Base-by-base conservation (phyloP, 2,797 vertebrate species). In the Rhinoraja longicauda region DNA sequence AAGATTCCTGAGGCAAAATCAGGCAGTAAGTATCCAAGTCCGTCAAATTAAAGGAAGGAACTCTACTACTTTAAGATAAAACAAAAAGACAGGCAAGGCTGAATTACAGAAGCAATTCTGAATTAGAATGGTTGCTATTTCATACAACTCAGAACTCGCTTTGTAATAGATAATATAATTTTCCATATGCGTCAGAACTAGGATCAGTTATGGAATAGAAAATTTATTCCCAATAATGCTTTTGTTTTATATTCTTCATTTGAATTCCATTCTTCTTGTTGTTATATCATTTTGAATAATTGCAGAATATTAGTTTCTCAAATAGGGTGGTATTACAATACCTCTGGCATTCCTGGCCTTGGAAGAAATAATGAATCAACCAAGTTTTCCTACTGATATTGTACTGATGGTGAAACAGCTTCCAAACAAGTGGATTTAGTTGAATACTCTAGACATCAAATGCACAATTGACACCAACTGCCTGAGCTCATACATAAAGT, bases 1-100 rank as follows among this genome's bases (percentile, higher is more conserved):
- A 93, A 94, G 86, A 8, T 98, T 98, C 95, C 97, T 98, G 90
- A 96, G 93, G 84, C 95, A 95, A 32, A 94, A 96, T 26, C 95
- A 97, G 5, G 92, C 95, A 95, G 98, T 99, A 81, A 17, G 95
- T 95, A 78, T 1, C 70, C 64, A 26, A 32, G 59, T 90, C 12
- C 29, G 17, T 88, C 59, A 88, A 36, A 36, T 88, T 67, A 67
- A 88, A 62, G 15, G 8, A 86, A 86, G 62, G n/a, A 62, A 86
- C 29, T 64, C 4, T 62, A 62, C n/a, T 32, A n/a, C 57, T 86
- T 57, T 64, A 64, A 32, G 1, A 17, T 64, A 64, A 32, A 73
- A 21, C 21, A 73, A 64, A 86, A 67, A 67, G 6, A 17, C 64
- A 57, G 4, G 59, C 9, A 84, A 29, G 6, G n/a, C 15, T 64